Evolutionary conservation across 2,888 invertebrate species (phyloP).

Genomic region (Pristionchus exspectatus): DNA sequence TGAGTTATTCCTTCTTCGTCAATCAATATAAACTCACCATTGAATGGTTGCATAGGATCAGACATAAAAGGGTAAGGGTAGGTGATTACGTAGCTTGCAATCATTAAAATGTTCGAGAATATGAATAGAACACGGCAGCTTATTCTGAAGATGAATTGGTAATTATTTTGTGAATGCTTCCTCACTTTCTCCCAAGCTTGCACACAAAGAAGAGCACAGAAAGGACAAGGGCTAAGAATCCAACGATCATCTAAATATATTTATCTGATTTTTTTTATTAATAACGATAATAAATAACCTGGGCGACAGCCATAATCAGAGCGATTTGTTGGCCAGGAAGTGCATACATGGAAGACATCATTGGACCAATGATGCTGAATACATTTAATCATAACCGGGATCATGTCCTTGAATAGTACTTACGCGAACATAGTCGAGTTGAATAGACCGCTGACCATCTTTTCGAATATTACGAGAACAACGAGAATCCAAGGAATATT

Average conservation of each 20-base stretch:
- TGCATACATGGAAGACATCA: neutral
- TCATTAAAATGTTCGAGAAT: neutral
- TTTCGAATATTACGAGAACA: conserved; percentile 1
- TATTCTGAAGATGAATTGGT: neutral
- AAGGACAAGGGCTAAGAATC: neutral
- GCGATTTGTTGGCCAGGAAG: neutral
- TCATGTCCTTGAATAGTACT: neutral
- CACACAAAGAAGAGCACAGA: neutral
- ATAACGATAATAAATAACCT: neutral
- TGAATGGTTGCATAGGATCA: neutral
- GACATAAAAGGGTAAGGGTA: conserved; percentile 11
- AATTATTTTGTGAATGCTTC: neutral
- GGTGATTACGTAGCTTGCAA: neutral
- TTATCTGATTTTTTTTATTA: neutral
- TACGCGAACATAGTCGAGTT: neutral
- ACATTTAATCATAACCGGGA: neutral
- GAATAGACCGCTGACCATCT: neutral
- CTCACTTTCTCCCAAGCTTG: neutral
- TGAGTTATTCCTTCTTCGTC: conserved; percentile 55
- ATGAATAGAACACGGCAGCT: neutral
- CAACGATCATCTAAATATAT: neutral
- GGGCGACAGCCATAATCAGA: neutral
- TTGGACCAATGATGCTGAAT: neutral
- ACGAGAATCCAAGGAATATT: conserved; percentile 11
- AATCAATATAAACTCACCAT: neutral